Evolutionary conservation across 2,797 vertebrate genomes (phyloP).

Genomic region (Ambastaia sidthimunki): DNA sequence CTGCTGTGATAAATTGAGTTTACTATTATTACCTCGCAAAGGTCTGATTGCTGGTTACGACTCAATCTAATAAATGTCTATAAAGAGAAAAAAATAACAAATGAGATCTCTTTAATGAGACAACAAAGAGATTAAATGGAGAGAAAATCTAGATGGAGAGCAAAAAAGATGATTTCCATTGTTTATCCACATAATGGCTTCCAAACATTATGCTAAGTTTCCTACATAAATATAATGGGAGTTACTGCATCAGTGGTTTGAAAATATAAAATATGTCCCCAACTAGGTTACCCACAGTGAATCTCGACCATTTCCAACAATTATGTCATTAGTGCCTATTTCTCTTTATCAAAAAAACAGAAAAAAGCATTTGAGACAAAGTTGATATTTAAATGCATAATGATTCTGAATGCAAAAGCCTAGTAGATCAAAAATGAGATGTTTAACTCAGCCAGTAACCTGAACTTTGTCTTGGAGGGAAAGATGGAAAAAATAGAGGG

Average conservation of each 20-base stretch:
- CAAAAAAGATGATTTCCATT: no score
- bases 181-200: no score
- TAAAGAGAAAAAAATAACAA: background rate
- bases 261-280: no score
- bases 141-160: background rate
- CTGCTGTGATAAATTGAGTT: slow-evolving; percentile 35
- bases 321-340: no score
- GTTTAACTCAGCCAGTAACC: slow-evolving; percentile 23
- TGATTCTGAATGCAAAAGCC: background rate
- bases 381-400: no score
- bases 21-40: slow-evolving; percentile 10
- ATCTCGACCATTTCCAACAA: no score
- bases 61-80: background rate
- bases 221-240: no score
- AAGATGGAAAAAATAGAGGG: slow-evolving; percentile 51
- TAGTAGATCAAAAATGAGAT: background rate
- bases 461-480: slow-evolving; percentile 53
- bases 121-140: background rate
- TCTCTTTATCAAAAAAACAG: no score
- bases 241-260: no score
- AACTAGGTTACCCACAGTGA: no score
- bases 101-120: background rate
- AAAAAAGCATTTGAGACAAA: no score
- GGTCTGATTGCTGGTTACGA: background rate
- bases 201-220: no score